Conservation (phyloP, 2,113 vertebrate genomes). For the Gavia stellata region DNA sequence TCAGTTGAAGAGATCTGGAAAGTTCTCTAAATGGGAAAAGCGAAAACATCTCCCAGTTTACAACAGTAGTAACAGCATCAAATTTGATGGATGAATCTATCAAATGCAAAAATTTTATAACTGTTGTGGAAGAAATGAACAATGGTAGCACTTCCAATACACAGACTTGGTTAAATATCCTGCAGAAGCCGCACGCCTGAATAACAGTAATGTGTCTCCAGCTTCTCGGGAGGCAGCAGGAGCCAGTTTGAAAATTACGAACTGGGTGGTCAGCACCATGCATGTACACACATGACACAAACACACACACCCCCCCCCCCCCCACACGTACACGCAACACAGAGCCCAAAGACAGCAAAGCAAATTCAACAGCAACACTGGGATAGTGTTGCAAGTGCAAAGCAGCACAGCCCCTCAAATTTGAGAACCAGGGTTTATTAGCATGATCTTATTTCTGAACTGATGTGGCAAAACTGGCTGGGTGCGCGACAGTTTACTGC, state of each 20-base stretch:
- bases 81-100: not conserved
- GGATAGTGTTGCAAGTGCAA: not conserved
- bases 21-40: not conserved
- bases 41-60: not conserved
- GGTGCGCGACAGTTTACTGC: not conserved
- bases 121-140: not conserved
- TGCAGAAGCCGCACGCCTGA: not conserved
- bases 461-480: not conserved
- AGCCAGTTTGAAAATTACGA: not conserved
- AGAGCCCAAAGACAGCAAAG: not conserved
- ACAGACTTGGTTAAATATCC: not conserved
- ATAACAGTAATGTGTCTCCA: not conserved
- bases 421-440: not conserved
- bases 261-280: not conserved
- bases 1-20: not conserved
- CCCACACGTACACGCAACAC: too few species aligned
- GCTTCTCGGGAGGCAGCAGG: not conserved
- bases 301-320: too few species aligned
- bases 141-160: not conserved
- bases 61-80: not conserved
- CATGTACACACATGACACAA: accelerated
- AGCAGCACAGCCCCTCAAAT: accelerated
- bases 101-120: not conserved
- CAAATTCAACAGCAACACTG: not conserved
- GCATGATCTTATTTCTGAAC: not conserved